Base-by-base conservation (phyloP, 1,140 invertebrate genomes). In the Armadillidium nasatum region DNA sequence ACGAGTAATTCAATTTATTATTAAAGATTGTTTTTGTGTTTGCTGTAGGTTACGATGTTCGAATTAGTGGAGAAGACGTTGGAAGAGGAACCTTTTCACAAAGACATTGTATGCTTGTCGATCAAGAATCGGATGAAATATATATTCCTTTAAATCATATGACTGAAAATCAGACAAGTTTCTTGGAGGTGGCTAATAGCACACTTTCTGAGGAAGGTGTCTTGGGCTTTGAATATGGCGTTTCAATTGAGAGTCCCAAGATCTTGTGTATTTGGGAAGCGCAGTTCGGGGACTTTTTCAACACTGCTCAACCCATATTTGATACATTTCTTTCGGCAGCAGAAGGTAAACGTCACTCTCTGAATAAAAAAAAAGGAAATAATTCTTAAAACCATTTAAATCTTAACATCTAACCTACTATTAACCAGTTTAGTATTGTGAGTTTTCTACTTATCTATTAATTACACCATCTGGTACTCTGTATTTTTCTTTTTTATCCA, bases 201-300 rank as follows among this genome's bases (percentile, higher is more conserved):
- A 93, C 94, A 81, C 85, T 99, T 54, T 96, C 96, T 0, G 96
- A 99, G 86, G 96, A 98, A 86, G 97, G 96, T 0, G 96, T 99
- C n/a, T 84, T 99, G 45, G 96, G 90, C 0, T 99, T 91, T 85
- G 97, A 99, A 84, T 98, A 97, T 84, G 95, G 89, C 76, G 86
- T 89, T 86, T 90, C 94, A 83, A 86, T 92, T 44, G 90, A 96
- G 84, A 87, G 87, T 82, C 93, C 93, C 0, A 88, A 91, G n/a
- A 91, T 91, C 78, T 86, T 99, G 15, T 87, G 91, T 9, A 92
- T 99, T 66, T 99, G 97, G 97, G 97, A 99, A 85, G 96, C 97
- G 2, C 97, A 99, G 84, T 99, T 99, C 85, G 97, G 97, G 0
- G 97, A 99, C 84, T 90, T 91, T 84, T 97, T 95, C 86, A 99